These are phyloP conservation scores for Narcine bancroftii DNA, from an alignment of 2,113 vertebrate species.

Conservation along the genomic window DNA sequence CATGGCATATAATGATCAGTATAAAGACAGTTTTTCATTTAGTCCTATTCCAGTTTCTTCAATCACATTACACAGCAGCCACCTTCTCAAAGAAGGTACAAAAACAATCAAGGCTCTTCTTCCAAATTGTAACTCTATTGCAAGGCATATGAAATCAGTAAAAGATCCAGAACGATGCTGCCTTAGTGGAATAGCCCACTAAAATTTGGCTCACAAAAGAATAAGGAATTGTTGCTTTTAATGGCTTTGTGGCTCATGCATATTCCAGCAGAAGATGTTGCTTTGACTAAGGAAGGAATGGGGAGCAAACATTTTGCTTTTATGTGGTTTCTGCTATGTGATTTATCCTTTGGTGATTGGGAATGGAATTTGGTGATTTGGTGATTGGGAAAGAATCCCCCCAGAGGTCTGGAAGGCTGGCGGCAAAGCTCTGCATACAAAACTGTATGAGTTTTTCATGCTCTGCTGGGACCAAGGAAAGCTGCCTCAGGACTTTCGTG, in stretches of 20 bases:
- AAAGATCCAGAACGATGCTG: neutral
- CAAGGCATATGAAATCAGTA: neutral
- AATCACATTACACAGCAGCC: neutral
- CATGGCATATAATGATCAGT: neutral
- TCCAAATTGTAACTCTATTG: neutral
- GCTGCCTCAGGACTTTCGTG: no score
- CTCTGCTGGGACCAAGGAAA: no score
- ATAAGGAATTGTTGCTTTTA: neutral
- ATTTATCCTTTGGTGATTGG: neutral
- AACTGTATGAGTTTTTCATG: no score
- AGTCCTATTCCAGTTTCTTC: neutral
- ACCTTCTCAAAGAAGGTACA: no score
- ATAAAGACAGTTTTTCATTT: neutral
- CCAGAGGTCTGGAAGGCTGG: no score
- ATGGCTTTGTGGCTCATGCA: neutral
- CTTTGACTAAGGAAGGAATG: neutral
- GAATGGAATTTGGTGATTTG: no score
- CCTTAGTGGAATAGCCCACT: neutral
- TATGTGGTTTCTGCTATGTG: neutral
- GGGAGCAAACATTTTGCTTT: neutral
- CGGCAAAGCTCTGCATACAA: no score
- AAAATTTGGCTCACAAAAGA: neutral
- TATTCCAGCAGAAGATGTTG: neutral
- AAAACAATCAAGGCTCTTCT: neutral
- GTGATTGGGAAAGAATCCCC: no score